phyloP scores from a whole-genome alignment of 1,140 invertebrate genomes.

The Drosophila sechellia region DNA sequence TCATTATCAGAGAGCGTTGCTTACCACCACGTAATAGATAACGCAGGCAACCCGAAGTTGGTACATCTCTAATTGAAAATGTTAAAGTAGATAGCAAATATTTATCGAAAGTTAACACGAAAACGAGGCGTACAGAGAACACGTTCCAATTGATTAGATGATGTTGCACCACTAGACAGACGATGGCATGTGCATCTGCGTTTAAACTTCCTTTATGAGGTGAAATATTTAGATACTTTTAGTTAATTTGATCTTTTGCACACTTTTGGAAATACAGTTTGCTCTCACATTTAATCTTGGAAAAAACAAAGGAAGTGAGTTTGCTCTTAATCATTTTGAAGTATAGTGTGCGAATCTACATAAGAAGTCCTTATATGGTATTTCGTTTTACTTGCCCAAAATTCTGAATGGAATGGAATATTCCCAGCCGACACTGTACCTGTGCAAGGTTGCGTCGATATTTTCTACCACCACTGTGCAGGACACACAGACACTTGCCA shows the following conservation, averaged over 20 bases:
- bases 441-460: slow-evolving; percentile 31
- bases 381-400: not conserved
- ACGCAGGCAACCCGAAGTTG: slow-evolving; percentile 56
- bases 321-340: not conserved
- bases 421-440: slow-evolving; percentile 41
- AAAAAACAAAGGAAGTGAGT: not conserved
- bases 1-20: slow-evolving; percentile 57
- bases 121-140: slow-evolving; percentile 47
- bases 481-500: slow-evolving; percentile 30
- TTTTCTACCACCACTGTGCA: slow-evolving; percentile 32
- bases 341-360: not conserved
- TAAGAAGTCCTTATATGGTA: not conserved
- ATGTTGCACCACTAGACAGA: slow-evolving; percentile 15
- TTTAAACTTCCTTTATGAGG: not conserved
- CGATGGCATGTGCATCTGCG: slow-evolving; percentile 16
- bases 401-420: not conserved
- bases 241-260: not conserved
- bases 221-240: not conserved
- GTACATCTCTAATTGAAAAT: slow-evolving; percentile 82
- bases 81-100: slow-evolving; percentile 78
- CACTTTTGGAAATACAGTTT: not conserved
- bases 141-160: slow-evolving; percentile 70
- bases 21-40: slow-evolving; percentile 74
- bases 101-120: slow-evolving; percentile 72
- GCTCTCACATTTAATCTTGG: not conserved